Conservation (phyloP, 1,140 invertebrate species). For the Neelides sp. region DNA sequence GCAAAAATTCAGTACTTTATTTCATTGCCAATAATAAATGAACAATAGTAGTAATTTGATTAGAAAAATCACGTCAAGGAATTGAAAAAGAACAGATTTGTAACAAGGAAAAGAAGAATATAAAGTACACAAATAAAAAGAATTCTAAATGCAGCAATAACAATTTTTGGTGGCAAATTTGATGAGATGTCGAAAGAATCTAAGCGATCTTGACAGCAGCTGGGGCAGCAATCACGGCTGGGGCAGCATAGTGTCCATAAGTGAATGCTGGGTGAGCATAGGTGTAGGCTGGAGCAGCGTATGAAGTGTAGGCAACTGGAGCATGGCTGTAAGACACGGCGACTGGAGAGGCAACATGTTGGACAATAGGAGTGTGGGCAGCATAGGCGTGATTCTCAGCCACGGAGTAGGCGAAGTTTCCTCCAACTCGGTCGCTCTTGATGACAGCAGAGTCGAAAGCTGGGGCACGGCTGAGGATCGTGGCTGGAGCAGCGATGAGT, state of each 20-base stretch:
- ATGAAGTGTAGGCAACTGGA: conserved; percentile 19
- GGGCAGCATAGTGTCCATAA: background rate
- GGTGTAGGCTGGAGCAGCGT: conserved; percentile 9
- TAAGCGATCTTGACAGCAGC: background rate
- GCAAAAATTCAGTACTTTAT: too few species aligned
- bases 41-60: too few species aligned
- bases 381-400: conserved; percentile 43
- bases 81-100: too few species aligned
- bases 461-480: conserved; percentile 39
- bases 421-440: conserved; percentile 41
- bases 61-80: too few species aligned
- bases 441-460: conserved; percentile 41
- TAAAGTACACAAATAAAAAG: too few species aligned
- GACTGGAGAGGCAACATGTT: conserved; percentile 34
- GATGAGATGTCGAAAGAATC: too few species aligned
- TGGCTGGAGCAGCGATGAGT: conserved; percentile 29
- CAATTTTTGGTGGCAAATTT: too few species aligned
- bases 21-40: too few species aligned
- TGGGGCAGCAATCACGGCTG: conserved; percentile 3
- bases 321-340: conserved; percentile 35
- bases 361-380: conserved; percentile 38
- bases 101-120: too few species aligned
- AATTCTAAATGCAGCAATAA: too few species aligned
- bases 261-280: conserved; percentile 5
- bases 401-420: conserved; percentile 45